Evolutionary conservation across 2,797 vertebrate species (phyloP).

Genomic region (Discoglossus pictus): DNA sequence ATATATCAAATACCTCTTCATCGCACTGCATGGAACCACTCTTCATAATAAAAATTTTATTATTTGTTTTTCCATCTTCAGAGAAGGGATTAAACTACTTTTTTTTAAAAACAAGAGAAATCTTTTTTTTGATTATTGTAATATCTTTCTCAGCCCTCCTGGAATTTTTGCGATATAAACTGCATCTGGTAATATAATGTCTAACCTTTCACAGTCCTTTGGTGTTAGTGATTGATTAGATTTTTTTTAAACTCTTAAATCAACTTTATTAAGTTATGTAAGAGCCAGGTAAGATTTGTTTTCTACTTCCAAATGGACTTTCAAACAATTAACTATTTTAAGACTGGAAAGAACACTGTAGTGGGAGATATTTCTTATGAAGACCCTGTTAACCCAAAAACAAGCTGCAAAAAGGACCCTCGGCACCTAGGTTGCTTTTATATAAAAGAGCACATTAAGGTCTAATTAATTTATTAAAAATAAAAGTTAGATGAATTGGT

Average conservation of each 20-base stretch:
- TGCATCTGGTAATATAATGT: slow-evolving; percentile 11
- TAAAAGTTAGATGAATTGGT: no score
- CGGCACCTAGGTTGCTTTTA: no score
- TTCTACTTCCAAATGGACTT: background rate
- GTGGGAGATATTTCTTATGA: no score
- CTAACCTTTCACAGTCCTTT: background rate
- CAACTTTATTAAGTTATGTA: slow-evolving; percentile 22
- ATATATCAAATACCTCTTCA: slow-evolving; percentile 3
- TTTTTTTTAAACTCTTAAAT: slow-evolving; percentile 3
- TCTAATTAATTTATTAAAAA: no score
- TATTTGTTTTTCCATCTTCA: background rate
- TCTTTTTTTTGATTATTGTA: background rate
- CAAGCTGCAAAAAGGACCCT: no score
- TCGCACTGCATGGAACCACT: background rate
- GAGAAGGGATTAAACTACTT: background rate
- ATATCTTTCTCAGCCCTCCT: slow-evolving; percentile 1
- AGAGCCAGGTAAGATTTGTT: background rate
- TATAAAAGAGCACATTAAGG: no score
- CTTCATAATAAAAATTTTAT: background rate
- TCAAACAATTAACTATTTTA: background rate
- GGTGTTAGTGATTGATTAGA: background rate
- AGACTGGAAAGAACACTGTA: no score
- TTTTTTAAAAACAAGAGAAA: background rate
- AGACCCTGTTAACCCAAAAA: no score
- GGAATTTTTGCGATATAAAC: slow-evolving; percentile 6